phyloP scores from a whole-genome alignment of 1,140 invertebrate species.

The Vanessa atalanta region DNA sequence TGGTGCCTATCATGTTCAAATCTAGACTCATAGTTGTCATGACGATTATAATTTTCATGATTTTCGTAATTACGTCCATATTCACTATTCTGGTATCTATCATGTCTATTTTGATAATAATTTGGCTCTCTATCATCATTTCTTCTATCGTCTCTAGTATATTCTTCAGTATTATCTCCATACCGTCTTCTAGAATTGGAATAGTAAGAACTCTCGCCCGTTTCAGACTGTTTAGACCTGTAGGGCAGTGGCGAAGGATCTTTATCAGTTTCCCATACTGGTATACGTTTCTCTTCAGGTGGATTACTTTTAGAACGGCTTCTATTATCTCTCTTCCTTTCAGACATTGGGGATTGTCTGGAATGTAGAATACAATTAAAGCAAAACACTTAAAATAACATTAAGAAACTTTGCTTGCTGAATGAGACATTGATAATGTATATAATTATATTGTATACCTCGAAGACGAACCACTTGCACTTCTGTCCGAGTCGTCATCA shows the following conservation, averaged over 20 bases:
- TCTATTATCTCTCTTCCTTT: conserved; percentile 49
- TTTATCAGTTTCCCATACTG: conserved; percentile 57
- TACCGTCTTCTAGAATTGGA: conserved; percentile 29
- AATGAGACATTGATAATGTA: not conserved
- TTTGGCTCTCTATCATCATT: conserved; percentile 41
- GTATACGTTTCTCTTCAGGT: conserved; percentile 50
- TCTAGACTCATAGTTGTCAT: conserved; percentile 44
- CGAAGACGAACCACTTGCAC: conserved; percentile 59
- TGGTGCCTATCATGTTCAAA: conserved; percentile 47
- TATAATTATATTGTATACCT: conserved; percentile 49
- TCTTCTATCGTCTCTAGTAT: conserved; percentile 15
- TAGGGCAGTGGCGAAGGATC: conserved; percentile 41
- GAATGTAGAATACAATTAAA: conserved; percentile 21
- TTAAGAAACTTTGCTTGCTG: not conserved
- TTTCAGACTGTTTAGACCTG: conserved; percentile 39
- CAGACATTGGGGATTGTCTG: conserved; percentile 53
- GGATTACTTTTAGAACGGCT: conserved; percentile 57
- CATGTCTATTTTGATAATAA: conserved; percentile 47
- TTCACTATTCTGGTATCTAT: conserved; percentile 46
- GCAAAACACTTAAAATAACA: too few relatives aligned
- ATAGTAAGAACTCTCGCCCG: conserved; percentile 41
- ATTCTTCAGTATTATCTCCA: conserved; percentile 33
- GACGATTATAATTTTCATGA: conserved; percentile 37
- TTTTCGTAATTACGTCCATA: conserved; percentile 43
- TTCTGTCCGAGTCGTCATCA: conserved; percentile 64